phyloP scores from a whole-genome alignment of 2,113 vertebrate species.

The Myiagra hebetior region DNA sequence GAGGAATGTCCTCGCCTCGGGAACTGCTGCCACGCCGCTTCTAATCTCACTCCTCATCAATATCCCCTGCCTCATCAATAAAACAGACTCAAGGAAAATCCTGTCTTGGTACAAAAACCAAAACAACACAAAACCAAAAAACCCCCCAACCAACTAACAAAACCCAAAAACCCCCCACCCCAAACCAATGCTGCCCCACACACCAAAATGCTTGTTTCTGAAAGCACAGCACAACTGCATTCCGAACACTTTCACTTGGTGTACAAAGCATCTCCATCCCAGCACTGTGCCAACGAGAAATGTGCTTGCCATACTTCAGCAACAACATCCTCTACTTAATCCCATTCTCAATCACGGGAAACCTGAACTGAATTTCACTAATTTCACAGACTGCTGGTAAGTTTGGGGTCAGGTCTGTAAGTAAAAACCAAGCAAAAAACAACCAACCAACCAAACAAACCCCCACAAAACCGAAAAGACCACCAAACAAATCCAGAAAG shows the following conservation, averaged over 20 bases:
- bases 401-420: background rate
- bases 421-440: background rate
- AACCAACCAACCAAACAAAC: background rate
- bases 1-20: background rate
- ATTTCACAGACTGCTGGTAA: background rate
- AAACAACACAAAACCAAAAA: background rate
- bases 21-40: background rate
- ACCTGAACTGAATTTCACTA: background rate
- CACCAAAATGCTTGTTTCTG: background rate
- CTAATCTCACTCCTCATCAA: background rate
- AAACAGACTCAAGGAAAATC: background rate
- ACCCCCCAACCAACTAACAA: background rate
- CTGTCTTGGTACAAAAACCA: background rate
- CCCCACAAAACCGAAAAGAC: no score
- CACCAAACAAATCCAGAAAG: background rate
- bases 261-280: background rate
- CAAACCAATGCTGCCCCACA: background rate
- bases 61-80: background rate
- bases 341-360: background rate
- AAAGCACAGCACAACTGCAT: background rate
- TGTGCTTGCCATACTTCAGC: background rate
- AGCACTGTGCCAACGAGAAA: background rate
- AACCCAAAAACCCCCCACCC: rapidly evolving
- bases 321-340: background rate
- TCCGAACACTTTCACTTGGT: background rate